Evolutionary conservation across 2,888 invertebrate species (phyloP).

Genomic region (Hirtodrosophila confusa): DNA sequence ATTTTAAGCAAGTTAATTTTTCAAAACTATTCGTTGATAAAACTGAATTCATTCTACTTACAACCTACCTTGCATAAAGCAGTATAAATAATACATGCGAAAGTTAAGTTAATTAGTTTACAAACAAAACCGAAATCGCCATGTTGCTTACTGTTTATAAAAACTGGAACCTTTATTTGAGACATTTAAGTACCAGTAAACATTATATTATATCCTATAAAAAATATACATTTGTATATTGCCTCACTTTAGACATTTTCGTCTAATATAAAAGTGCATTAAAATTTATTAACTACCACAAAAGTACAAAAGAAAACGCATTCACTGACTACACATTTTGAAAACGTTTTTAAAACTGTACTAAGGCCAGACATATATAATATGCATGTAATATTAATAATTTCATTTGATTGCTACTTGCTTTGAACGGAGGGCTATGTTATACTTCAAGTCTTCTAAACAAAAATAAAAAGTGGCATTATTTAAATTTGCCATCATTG

Average conservation of each 20-base stretch:
- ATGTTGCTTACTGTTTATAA: not conserved
- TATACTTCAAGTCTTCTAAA: constrained; percentile 42
- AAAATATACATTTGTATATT: constrained; percentile 36
- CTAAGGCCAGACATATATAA: constrained; percentile 46
- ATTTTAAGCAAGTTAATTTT: too few species aligned
- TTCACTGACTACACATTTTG: constrained; percentile 34
- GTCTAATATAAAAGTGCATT: constrained; percentile 37
- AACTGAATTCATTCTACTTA: too few species aligned
- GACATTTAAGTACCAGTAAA: constrained; percentile 42
- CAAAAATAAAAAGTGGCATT: constrained; percentile 17
- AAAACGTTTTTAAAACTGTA: constrained; percentile 58
- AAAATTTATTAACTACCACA: constrained; percentile 45
- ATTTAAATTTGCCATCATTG: constrained; percentile 17
- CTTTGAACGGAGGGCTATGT: constrained; percentile 61
- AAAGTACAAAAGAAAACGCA: constrained; percentile 41
- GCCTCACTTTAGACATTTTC: constrained; percentile 54
- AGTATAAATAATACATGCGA: too few species aligned
- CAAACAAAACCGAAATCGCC: too few species aligned
- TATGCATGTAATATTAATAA: constrained; percentile 36
- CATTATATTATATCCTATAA: constrained; percentile 25
- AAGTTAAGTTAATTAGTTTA: too few species aligned
- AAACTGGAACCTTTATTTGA: constrained; percentile 64
- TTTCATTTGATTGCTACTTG: constrained; percentile 45
- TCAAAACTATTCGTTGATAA: too few species aligned
- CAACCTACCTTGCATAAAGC: too few species aligned